These are phyloP conservation scores for Drosophila micromelanica DNA, from an alignment of 1,140 invertebrate genomes.

Conservation along the genomic window DNA sequence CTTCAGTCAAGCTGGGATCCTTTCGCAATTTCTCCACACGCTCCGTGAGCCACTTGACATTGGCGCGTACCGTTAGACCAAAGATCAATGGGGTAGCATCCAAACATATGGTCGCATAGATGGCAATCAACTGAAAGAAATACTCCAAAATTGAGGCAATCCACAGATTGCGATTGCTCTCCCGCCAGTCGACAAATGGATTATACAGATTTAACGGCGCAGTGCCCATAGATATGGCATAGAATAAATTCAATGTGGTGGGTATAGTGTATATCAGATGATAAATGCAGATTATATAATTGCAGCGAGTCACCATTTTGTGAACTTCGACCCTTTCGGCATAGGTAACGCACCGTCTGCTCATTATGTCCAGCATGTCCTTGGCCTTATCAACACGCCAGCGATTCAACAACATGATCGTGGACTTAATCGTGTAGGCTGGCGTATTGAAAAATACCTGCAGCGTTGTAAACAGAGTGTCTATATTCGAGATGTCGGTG, in stretches of 20 bases:
- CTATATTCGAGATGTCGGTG: slow-evolving; percentile 8
- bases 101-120: slow-evolving; percentile 9
- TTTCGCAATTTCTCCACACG: slow-evolving; percentile 32
- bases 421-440: slow-evolving; percentile 10
- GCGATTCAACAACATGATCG: slow-evolving; percentile 1
- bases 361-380: slow-evolving; percentile 26
- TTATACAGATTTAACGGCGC: slow-evolving; percentile 47
- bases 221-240: not conserved
- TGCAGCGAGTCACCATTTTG: slow-evolving; percentile 25
- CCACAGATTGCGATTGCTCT: slow-evolving; percentile 34
- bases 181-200: slow-evolving; percentile 47
- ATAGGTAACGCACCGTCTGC: slow-evolving; percentile 18
- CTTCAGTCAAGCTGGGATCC: slow-evolving; percentile 2
- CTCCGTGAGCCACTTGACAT: slow-evolving; percentile 32
- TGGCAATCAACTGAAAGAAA: slow-evolving; percentile 7
- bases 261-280: not conserved
- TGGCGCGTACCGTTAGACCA: slow-evolving; percentile 29
- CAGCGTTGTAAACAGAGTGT: slow-evolving; percentile 37
- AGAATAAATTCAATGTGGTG: not conserved
- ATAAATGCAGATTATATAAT: slow-evolving; percentile 31
- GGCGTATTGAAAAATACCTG: slow-evolving; percentile 46
- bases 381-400: slow-evolving; percentile 34
- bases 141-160: slow-evolving; percentile 22
- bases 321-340: slow-evolving; percentile 35
- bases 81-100: slow-evolving; percentile 31